These are phyloP conservation scores for Struthio camelus DNA, from an alignment of 2,113 vertebrate species.

Conservation along the genomic window DNA sequence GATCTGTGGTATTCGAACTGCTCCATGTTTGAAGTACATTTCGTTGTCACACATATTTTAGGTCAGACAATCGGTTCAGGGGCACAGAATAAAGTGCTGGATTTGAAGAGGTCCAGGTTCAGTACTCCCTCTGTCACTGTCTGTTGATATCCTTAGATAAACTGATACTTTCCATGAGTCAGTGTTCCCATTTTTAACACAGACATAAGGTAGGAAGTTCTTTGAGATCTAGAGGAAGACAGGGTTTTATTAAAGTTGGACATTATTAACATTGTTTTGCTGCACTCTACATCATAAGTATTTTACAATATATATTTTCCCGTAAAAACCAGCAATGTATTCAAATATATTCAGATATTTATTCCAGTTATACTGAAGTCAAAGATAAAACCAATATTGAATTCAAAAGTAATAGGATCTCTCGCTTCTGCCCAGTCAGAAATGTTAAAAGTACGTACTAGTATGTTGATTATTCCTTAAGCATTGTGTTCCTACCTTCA, in stretches of 20 bases:
- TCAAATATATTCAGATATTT: neutral
- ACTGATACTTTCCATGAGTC: neutral
- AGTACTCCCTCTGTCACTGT: neutral
- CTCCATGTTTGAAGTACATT: neutral
- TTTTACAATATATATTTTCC: neutral
- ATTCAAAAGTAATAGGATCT: neutral
- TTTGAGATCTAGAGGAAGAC: neutral
- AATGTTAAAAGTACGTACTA: neutral
- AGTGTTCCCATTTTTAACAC: neutral
- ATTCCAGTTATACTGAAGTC: neutral
- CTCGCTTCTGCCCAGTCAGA: neutral
- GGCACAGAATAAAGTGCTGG: neutral
- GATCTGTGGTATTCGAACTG: neutral
- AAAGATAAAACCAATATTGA: neutral
- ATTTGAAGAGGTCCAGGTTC: neutral
- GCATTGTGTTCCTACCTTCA: neutral
- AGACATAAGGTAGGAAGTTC: neutral
- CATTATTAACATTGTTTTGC: neutral
- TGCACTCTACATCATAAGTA: neutral
- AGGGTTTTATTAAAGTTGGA: neutral
- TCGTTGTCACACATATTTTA: accelerated
- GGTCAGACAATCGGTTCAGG: too few species aligned
- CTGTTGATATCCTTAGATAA: neutral
- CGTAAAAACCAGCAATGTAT: neutral
- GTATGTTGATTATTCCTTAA: neutral